Evolutionary conservation across 2,113 vertebrate species (phyloP), one percentile per base, ranked within the genome.

Genomic region (Callorhinus ursinus): DNA sequence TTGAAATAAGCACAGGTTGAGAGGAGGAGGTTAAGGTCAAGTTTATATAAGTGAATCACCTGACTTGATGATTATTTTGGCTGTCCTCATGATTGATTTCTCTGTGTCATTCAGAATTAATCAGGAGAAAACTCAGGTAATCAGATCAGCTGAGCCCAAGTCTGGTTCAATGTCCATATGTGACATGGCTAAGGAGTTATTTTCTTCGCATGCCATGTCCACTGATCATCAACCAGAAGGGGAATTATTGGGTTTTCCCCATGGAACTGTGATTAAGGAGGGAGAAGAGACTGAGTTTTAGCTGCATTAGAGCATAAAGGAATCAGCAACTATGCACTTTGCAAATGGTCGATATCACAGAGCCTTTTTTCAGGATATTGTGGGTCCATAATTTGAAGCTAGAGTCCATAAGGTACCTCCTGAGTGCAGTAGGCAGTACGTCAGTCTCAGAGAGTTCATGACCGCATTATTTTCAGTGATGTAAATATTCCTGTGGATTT

Each of bases 101-200:
- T 96, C 77, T 42, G n/a, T 97, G 98, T 91, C 97, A 91, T 85
- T 96, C 90, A 87, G 55, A 97, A 98, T 97, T 94, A 98, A 88
- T 97, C 97, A 93, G 24, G 84, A 96, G 80, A 94, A 96, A 96
- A 90, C 59, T 84, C 96, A 96, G 96, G 94, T 72, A 96, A 97
- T 97, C 92, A 82, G 59, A 81, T 97, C 96, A 91, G 88, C 95
- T 82, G 84, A 97, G 97, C 59, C 69, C 8, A 2, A 46, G 72
- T 95, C 88, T 82, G 59, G n/a, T 67, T 94, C 21, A 5, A 28
- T 67, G 97, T 90, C 93, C 97, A 21, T 51, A 33, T 90, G 93
- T 94, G 95, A 88, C 88, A 57, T 5, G 81, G 88, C 65, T 90
- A 85, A 97, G 90, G 77, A 97, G 80, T 95, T 90, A 79, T 94